These are phyloP conservation scores for Ailuropoda melanoleuca DNA, from an alignment of 2,113 vertebrate genomes.

Conservation along the genomic window DNA sequence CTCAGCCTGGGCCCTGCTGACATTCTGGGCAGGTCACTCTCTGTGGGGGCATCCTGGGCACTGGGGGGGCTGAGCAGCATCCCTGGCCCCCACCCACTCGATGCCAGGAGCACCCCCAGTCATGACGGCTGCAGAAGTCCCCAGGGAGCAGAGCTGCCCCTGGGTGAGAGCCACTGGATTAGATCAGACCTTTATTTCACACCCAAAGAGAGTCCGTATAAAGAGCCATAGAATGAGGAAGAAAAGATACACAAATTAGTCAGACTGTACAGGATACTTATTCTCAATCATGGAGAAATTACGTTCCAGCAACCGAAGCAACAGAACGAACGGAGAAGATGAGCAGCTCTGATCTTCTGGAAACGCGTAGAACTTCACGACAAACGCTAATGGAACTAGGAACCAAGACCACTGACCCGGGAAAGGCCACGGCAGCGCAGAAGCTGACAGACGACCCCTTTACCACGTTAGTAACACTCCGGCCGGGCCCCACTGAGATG, in stretches of 20 bases:
- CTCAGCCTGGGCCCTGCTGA: too few relatives aligned
- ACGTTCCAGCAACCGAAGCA: not conserved
- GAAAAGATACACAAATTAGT: too few relatives aligned
- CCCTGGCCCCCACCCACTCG: not conserved
- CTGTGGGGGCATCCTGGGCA: not conserved
- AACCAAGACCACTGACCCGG: not conserved
- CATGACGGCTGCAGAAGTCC: not conserved
- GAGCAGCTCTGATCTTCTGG: accelerated
- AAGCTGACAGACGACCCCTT: too few relatives aligned
- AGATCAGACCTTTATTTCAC: not conserved
- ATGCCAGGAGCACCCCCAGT: not conserved
- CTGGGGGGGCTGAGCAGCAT: too few relatives aligned
- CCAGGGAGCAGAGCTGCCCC: not conserved
- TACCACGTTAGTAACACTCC: accelerated
- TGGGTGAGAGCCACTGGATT: not conserved
- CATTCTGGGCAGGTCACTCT: not conserved
- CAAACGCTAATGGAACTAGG: accelerated
- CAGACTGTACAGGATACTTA: not conserved
- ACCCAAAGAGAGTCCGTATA: not conserved
- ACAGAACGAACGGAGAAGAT: not conserved
- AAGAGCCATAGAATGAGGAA: not conserved
- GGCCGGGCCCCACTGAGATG: not conserved
- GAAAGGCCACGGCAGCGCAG: accelerated
- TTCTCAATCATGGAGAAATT: accelerated
- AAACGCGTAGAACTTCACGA: accelerated